These are phyloP conservation scores for Chlorospingus semifuscus DNA, from an alignment of 2,797 vertebrate species.

Conservation along the genomic window DNA sequence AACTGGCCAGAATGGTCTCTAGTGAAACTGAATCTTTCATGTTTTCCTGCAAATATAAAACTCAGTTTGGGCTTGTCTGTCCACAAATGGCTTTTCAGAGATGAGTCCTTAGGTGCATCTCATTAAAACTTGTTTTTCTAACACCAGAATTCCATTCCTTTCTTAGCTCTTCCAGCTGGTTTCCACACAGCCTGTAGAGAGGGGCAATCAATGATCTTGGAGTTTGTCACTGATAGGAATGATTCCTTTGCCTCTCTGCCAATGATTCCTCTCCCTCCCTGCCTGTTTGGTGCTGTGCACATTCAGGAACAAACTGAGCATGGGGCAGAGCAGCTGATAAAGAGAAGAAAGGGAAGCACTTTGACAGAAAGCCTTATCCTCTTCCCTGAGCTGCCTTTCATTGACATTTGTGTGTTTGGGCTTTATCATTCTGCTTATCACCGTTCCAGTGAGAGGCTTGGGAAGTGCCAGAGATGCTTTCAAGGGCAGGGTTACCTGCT, in stretches of 20 bases:
- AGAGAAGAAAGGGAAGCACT: background rate
- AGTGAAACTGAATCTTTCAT: background rate
- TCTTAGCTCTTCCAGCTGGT: background rate
- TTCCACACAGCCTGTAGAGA: background rate
- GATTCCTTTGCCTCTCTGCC: background rate
- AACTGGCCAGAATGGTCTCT: background rate
- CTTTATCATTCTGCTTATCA: background rate
- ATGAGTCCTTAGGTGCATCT: background rate
- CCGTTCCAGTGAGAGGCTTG: fast-evolving
- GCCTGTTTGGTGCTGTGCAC: background rate
- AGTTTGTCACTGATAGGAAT: background rate
- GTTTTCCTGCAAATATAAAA: background rate
- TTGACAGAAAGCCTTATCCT: background rate
- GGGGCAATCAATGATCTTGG: fast-evolving
- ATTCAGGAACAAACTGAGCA: background rate
- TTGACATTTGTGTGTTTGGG: background rate
- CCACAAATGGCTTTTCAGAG: fast-evolving
- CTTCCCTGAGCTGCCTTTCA: background rate
- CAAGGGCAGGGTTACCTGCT: background rate
- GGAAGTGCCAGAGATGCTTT: background rate
- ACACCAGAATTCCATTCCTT: background rate
- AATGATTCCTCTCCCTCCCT: background rate
- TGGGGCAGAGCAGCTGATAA: background rate
- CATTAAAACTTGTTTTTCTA: background rate
- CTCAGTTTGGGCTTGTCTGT: background rate